Evolutionary conservation across 2,113 vertebrate species (phyloP).

Genomic region (Sporophila hypoxantha): DNA sequence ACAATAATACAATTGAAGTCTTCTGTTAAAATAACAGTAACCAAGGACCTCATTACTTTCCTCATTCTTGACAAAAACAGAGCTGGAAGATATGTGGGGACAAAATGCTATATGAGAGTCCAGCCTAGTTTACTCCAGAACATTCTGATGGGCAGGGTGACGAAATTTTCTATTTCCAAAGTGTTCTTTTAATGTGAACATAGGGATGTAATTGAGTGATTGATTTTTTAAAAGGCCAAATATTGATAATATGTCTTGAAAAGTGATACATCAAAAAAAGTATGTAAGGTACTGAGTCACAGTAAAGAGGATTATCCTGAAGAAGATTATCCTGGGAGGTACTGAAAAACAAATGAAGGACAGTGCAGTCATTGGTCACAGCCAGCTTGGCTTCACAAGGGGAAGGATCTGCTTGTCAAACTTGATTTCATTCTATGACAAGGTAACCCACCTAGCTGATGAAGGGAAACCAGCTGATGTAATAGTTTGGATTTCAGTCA

Average conservation of each 20-base stretch:
- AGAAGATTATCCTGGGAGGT: neutral
- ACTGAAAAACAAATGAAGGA: neutral
- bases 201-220: neutral
- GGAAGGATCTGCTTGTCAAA: neutral
- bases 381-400: neutral
- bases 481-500: neutral
- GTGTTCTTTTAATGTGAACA: neutral
- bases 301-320: neutral
- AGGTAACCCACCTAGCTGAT: neutral
- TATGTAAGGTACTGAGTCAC: neutral
- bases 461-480: neutral
- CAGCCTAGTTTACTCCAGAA: neutral
- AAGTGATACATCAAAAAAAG: neutral
- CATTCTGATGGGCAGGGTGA: neutral
- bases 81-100: neutral
- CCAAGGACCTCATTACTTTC: neutral
- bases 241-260: neutral
- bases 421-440: neutral
- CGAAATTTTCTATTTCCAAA: neutral
- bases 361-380: neutral
- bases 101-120: neutral
- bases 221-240: neutral
- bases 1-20: neutral
- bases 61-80: neutral
- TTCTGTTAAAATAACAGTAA: neutral